These are phyloP conservation scores for Trichoplax adhaerens DNA, from an alignment of 37 sponge, comb jelly and placozoan genomes.

Conservation along the genomic window DNA sequence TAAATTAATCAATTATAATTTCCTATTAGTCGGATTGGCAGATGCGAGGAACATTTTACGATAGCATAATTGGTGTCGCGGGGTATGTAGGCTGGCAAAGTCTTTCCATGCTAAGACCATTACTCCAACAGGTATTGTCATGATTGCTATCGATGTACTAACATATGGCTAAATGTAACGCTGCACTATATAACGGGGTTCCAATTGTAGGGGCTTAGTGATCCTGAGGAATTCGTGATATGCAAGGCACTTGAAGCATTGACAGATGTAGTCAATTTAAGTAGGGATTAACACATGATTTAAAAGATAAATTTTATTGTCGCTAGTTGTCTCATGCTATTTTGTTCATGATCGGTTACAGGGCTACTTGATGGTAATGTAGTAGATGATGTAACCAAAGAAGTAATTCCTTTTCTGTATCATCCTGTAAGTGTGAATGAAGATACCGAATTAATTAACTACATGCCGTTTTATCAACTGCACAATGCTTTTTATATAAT, in stretches of 20 bases:
- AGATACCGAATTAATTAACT: background rate
- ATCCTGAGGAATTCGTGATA: conserved; percentile 79
- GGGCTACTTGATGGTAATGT: conserved; percentile 44
- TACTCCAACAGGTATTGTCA: conserved; percentile 48
- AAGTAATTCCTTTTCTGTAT: conserved; percentile 51
- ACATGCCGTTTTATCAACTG: background rate
- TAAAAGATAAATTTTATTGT: too few relatives aligned
- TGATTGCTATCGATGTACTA: background rate
- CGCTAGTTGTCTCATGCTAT: too few relatives aligned
- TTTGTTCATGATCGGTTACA: too few relatives aligned
- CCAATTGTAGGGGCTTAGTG: conserved; percentile 50
- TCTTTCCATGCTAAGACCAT: conserved; percentile 55
- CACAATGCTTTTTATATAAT: background rate
- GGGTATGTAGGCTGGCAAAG: conserved; percentile 65
- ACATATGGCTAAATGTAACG: background rate
- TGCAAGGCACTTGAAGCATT: conserved; percentile 66
- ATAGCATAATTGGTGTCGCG: conserved; percentile 68
- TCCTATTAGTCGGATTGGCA: conserved; percentile 65
- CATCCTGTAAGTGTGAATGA: conserved; percentile 44
- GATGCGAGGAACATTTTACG: conserved; percentile 80
- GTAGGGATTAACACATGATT: too few relatives aligned
- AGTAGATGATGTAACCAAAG: conserved; percentile 29
- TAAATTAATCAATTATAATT: background rate
- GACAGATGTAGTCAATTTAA: conserved; percentile 30
- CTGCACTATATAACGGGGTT: background rate